phyloP scores from a whole-genome alignment of 2,888 invertebrate genomes.

The Glyphotaelius pellucidus region DNA sequence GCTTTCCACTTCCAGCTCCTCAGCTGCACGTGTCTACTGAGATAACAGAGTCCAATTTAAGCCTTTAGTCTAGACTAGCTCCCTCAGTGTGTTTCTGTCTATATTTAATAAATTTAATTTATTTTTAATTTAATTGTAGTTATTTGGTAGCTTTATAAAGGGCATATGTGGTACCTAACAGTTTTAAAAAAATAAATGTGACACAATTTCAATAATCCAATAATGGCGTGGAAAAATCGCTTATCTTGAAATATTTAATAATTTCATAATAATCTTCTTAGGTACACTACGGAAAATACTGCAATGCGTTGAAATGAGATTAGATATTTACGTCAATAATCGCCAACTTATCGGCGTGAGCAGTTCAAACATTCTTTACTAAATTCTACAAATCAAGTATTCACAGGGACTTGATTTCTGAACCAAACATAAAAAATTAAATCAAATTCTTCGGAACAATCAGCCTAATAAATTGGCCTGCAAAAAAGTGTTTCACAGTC shows the following conservation, averaged over 20 bases:
- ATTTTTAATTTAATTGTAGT: neutral
- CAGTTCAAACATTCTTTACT: neutral
- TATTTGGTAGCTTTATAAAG: neutral
- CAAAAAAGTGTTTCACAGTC: no score
- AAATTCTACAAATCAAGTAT: neutral
- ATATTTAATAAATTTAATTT: no score
- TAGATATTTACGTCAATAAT: neutral
- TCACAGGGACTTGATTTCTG: no score
- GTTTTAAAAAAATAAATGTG: neutral
- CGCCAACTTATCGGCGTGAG: neutral
- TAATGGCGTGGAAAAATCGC: neutral
- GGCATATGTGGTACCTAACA: neutral
- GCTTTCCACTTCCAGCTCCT: no score
- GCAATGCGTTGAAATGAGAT: neutral
- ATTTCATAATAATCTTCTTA: neutral
- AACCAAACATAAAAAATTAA: no score
- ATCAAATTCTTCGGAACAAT: no score
- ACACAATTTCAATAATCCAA: neutral
- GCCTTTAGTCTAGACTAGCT: no score
- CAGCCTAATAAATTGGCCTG: no score
- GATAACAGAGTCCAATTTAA: no score
- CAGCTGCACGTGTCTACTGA: no score
- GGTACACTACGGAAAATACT: neutral
- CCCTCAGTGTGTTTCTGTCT: no score
- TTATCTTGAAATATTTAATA: neutral